Base-by-base conservation (phyloP, 2,797 vertebrate genomes). In the Cyprinodon diabolis region DNA sequence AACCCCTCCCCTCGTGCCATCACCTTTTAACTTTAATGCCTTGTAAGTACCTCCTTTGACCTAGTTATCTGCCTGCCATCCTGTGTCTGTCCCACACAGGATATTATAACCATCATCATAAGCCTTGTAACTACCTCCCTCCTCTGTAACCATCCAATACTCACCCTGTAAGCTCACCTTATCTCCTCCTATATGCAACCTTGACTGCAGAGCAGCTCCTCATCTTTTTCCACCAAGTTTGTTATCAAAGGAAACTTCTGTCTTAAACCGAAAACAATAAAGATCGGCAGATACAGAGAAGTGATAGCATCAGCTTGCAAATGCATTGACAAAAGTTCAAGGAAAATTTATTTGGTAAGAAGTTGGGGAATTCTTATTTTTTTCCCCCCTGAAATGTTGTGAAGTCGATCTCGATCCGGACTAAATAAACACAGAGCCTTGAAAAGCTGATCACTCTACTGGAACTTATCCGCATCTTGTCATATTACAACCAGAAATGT, bases 61-160 rank as follows among this genome's bases (percentile, higher is more conserved):
- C 81, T 89, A 86, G 86, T 91, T 87, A 89, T 83, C 82, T 87
- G 85, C 91, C 89, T 91, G 85, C 82, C 94, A 89, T 79, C 88
- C 85, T 87, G 84, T 91, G 89, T 84, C 87, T 82, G 80, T 84
- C 88, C 89, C 87, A 76, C 72, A 57, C 87, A 77, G 82, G 82
- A 75, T 86, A 81, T 77, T 93, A 89, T 92, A 92, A 91, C 84
- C 76, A 85, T 86, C 82, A 86, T 85, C 86, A 85, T 84, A 78
- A 93, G 90, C 90, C 90, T 91, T 93, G 90, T 93, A 93, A 92
- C 91, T 92, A 93, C 91, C 91, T 89, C 90, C 90, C 90, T 85
- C 80, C 81, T 89, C 89, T 91, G 78, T 89, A 87, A 84, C 74
- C 23, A 86, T 80, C 87, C 84, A 85, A 84, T 90, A 93, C 74